Evolutionary conservation across 1,140 invertebrate genomes (phyloP), one percentile per base, ranked within the genome.

Genomic region (Diploscapter pachys): DNA sequence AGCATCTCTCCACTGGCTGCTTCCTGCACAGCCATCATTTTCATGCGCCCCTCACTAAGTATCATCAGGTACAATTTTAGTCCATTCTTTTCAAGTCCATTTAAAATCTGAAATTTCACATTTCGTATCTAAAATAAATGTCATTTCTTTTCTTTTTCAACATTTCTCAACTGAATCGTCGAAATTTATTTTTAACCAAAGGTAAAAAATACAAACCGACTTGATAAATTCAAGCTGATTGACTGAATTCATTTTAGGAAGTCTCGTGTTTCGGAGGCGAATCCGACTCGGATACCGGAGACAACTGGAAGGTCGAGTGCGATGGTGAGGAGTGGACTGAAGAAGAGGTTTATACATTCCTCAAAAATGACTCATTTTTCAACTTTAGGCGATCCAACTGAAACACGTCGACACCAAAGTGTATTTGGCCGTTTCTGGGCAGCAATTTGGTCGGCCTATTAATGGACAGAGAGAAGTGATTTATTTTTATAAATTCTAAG

Each of bases 11-110:
- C 4, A 84, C 83, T 6, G 68, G 77, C 3, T 85, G 84, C 70
- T 97, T 98, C 88, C 89, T 99, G 55, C 97, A 99, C 86, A 97
- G 94, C 0, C 96, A 99, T 87, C 90, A 92, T 79, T 98, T 99
- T 83, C 89, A 90, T 61, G 97, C 95, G 49, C 97, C 97, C 3
- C 87, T 99, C 0, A 96, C 95, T 52, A 78, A 79, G 61, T 90
- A 91, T 9, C 92, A 95, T 85, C 93, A 98, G 87, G 82, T 85
- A 31, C 31, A 31, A 31, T 31, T 31, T 31, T 31, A 31, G 31
- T 31, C 31, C 31, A 31, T 31, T 31, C 31, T 31, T 31, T 31
- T 31, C 31, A 31, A 31, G 31, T 31, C 1, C 31, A 31, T 31
- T 31, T 31, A 31, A 31, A 31, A 31, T 31, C 31, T 31, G 31